These are phyloP conservation scores for Epinephelus moara DNA, from an alignment of 2,113 vertebrate genomes.

Conservation along the genomic window DNA sequence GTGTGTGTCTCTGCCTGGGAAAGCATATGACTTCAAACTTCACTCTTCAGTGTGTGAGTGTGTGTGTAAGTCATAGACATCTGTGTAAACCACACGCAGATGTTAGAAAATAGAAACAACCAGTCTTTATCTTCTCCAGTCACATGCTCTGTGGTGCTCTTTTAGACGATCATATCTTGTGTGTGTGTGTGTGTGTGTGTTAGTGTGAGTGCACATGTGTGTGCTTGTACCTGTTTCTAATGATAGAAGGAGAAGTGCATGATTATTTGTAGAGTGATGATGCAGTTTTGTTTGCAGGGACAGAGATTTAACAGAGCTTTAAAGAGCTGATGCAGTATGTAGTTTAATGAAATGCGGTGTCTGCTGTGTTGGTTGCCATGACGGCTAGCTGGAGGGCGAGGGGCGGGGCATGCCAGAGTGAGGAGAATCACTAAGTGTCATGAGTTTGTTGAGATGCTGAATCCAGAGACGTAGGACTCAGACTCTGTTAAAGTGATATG, in stretches of 20 bases:
- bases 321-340: neutral
- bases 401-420: conserved; percentile 21
- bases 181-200: neutral
- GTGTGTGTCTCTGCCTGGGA: conserved; percentile 32
- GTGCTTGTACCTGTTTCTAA: neutral
- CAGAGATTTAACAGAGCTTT: neutral
- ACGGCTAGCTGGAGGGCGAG: conserved; percentile 39
- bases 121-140: conserved; percentile 39
- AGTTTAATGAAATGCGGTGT: conserved; percentile 12
- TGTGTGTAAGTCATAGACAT: conserved; percentile 11
- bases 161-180: neutral
- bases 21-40: conserved; percentile 62
- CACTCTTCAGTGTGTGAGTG: too few species aligned
- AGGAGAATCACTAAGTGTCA: conserved; percentile 43
- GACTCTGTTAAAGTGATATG: conserved; percentile 31
- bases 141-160: conserved; percentile 41
- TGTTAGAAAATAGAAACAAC: conserved; percentile 30
- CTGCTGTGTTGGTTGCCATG: conserved; percentile 33
- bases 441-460: conserved; percentile 58
- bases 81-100: conserved; percentile 20
- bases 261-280: neutral
- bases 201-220: neutral
- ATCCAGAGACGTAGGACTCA: conserved; percentile 2
- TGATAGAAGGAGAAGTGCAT: neutral
- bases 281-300: neutral